phyloP scores from a whole-genome alignment of 30 jellyfish, hydroid and myxozoan genomes.

The Chrysaora quinquecirrha region DNA sequence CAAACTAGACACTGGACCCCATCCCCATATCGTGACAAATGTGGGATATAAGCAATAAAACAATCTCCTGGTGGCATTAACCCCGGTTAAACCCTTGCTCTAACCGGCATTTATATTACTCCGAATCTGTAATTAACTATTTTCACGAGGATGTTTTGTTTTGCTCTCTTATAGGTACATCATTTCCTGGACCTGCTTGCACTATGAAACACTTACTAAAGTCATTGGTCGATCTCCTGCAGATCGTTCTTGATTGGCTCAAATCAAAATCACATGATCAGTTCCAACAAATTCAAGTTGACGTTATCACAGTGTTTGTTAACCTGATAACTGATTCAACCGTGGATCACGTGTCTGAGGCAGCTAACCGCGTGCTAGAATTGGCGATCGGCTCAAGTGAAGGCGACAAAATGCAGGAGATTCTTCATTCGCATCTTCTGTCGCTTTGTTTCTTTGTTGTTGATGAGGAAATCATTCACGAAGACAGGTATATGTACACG shows the following conservation, averaged over 20 bases:
- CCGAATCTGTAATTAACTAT: background rate
- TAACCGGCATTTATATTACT: no score
- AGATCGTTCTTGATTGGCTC: conserved; percentile 37
- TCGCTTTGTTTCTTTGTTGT: conserved; percentile 60
- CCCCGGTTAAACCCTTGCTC: no score
- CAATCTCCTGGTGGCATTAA: no score
- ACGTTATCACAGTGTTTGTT: conserved; percentile 51
- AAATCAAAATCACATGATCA: conserved; percentile 38
- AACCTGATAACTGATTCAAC: conserved; percentile 43
- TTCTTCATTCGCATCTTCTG: conserved; percentile 59
- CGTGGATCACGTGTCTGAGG: conserved; percentile 49
- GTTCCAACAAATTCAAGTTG: conserved; percentile 39
- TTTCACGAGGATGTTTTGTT: background rate
- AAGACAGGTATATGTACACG: conserved; percentile 27
- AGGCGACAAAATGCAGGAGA: conserved; percentile 47
- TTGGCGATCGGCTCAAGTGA: conserved; percentile 59
- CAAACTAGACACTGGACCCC: no score
- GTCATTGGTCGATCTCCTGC: conserved; percentile 42
- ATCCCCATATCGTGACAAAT: no score
- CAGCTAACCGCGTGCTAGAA: conserved; percentile 54
- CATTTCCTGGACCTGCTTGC: conserved; percentile 53
- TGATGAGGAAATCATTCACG: conserved; percentile 54
- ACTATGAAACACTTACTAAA: conserved; percentile 52
- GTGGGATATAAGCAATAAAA: no score
- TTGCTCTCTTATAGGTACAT: background rate